A percentile compares a stretch with the other conserved stretches of the same genome.
Evolutionary conservation across 2,888 invertebrate genomes (phyloP).

Genomic region (Gibbula magus): DNA sequence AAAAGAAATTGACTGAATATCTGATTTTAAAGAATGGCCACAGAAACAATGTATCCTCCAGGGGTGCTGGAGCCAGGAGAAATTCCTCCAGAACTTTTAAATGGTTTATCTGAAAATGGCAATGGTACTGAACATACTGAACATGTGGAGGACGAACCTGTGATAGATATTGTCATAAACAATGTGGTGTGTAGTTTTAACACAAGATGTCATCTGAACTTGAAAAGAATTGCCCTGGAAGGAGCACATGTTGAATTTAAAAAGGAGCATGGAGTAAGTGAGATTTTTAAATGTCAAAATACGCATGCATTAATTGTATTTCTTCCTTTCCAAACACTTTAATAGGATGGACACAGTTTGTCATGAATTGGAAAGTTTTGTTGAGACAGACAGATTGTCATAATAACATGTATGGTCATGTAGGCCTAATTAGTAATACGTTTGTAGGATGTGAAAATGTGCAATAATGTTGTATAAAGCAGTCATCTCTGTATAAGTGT

Average conservation of each 20-base stretch:
- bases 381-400: too few relatives aligned
- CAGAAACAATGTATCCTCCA: slow-evolving; percentile 7
- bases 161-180: slow-evolving; percentile 91
- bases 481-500: too few relatives aligned
- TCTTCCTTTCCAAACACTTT: too few relatives aligned
- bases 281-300: not conserved
- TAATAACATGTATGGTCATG: too few relatives aligned
- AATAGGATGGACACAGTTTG: too few relatives aligned
- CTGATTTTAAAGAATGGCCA: slow-evolving; percentile 13
- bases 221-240: slow-evolving; percentile 92
- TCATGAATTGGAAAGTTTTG: too few relatives aligned
- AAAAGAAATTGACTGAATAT: not conserved
- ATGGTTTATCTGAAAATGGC: not conserved
- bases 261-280: slow-evolving; percentile 88
- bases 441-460: too few relatives aligned
- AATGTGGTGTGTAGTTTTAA: slow-evolving; percentile 98
- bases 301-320: too few relatives aligned
- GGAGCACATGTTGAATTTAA: slow-evolving; percentile 96
- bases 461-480: too few relatives aligned
- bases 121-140: not conserved
- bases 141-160: slow-evolving; percentile 32
- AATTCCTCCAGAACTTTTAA: not conserved
- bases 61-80: not conserved
- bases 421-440: too few relatives aligned
- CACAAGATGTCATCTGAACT: slow-evolving; percentile 95